Percentiles rank a stretch among this genome's conserved stretches.
Conservation (phyloP, 2,113 vertebrate genomes). For the Polyodon spathula region DNA sequence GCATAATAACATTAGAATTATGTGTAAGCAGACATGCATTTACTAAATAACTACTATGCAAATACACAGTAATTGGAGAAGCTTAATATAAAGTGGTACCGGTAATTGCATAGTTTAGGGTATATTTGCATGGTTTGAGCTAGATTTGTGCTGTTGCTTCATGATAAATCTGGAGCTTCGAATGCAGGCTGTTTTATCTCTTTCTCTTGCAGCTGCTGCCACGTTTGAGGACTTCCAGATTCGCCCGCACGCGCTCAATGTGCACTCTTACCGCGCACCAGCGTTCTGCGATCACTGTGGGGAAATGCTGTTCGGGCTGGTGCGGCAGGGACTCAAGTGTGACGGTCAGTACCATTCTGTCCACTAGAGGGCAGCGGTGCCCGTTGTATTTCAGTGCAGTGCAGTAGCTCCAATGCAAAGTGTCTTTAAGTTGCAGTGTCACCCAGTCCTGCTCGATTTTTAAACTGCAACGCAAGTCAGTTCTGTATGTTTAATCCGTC, state of each 20-base stretch:
- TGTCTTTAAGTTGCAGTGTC: no score
- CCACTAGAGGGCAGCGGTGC: accelerated
- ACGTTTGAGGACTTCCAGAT: conserved; percentile 86
- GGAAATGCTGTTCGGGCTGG: conserved; percentile 82
- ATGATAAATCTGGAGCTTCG: neutral
- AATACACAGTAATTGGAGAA: no score
- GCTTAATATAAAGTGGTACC: no score
- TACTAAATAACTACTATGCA: no score
- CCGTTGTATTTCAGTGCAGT: neutral
- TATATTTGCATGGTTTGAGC: neutral
- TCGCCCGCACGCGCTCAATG: conserved; percentile 75
- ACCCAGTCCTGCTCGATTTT: no score
- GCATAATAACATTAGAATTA: no score
- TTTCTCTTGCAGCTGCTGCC: conserved; percentile 57
- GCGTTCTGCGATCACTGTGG: conserved; percentile 87
- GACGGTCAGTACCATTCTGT: conserved; percentile 56
- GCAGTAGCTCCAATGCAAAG: no score
- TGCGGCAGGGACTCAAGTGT: conserved; percentile 82
- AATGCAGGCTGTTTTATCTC: neutral
- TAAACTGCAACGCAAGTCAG: no score
- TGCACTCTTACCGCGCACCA: conserved; percentile 77
- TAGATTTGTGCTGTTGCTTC: no score
- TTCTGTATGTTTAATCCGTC: neutral
- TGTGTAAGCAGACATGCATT: no score
- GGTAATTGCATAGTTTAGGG: no score